Conservation (phyloP, 2,797 vertebrate genomes). For the Leuciscus waleckii region DNA sequence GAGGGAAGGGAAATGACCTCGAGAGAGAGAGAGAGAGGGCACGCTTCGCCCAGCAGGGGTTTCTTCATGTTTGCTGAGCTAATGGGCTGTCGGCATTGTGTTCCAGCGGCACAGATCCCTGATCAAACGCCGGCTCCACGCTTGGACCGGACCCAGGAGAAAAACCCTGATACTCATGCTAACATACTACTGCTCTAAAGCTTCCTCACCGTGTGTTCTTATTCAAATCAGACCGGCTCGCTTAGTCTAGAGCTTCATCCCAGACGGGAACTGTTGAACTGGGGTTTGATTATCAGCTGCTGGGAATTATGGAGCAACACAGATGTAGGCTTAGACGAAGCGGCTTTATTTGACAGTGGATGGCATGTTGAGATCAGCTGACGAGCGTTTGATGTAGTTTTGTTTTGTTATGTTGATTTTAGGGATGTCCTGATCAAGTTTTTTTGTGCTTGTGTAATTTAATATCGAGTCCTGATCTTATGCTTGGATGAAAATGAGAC, state of each 20-base stretch:
- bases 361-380: neutral
- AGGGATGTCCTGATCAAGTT: too few species aligned
- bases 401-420: neutral
- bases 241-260: neutral
- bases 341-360: neutral
- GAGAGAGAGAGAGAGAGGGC: neutral
- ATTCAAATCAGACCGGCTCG: neutral
- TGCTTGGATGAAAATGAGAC: too few species aligned
- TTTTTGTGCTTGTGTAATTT: too few species aligned
- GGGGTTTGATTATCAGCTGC: neutral
- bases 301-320: neutral
- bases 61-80: conserved; percentile 48
- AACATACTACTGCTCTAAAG: conserved; percentile 1
- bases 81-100: conserved; percentile 50
- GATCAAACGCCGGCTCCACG: conserved; percentile 55
- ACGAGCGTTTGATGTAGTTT: neutral
- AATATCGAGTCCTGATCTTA: neutral
- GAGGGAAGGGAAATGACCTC: neutral
- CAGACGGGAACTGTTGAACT: neutral
- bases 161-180: neutral
- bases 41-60: neutral
- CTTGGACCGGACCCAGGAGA: conserved; percentile 35
- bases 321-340: too few species aligned
- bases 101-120: conserved; percentile 48
- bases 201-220: neutral